Evolutionary conservation across 35 echinoderm and acorn worm genomes (phyloP).

Genomic region (Diadema setosum): DNA sequence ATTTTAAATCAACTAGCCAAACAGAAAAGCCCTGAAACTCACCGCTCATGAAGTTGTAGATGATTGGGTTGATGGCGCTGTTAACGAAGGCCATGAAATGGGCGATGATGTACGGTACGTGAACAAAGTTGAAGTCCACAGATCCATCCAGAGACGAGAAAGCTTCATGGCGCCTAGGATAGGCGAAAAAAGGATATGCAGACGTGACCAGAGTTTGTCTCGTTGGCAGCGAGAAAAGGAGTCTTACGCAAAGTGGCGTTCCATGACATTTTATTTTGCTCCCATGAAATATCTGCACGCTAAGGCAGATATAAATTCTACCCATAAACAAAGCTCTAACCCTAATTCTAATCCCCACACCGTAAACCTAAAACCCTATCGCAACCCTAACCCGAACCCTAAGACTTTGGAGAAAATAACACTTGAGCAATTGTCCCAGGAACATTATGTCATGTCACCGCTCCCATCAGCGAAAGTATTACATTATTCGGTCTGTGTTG

Average conservation of each 20-base stretch:
- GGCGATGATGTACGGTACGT: slow-evolving; percentile 58
- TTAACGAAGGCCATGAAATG: slow-evolving; percentile 81
- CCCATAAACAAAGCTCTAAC: too few species aligned
- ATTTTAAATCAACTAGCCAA: not conserved
- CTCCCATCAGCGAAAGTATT: not conserved
- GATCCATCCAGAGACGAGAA: not conserved
- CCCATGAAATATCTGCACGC: too few species aligned
- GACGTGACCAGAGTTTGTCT: not conserved
- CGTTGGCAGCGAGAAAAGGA: not conserved
- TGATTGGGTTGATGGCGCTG: slow-evolving; percentile 94
- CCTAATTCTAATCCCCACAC: too few species aligned
- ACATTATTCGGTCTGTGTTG: too few species aligned
- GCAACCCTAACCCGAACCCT: too few species aligned
- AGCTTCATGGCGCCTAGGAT: not conserved
- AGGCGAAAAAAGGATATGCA: not conserved
- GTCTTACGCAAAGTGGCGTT: not conserved
- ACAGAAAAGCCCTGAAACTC: too few species aligned
- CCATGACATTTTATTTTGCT: too few species aligned
- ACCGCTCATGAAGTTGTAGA: slow-evolving; percentile 99
- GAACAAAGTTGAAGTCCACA: not conserved
- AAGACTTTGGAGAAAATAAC: too few species aligned
- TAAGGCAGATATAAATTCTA: too few species aligned
- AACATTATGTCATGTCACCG: too few species aligned
- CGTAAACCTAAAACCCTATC: too few species aligned
- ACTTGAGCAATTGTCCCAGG: too few species aligned